A percentile compares a stretch with the other conserved stretches of the same genome.
phyloP scores from a whole-genome alignment of 2,888 invertebrate species.

The Synanthedon formicaeformis region DNA sequence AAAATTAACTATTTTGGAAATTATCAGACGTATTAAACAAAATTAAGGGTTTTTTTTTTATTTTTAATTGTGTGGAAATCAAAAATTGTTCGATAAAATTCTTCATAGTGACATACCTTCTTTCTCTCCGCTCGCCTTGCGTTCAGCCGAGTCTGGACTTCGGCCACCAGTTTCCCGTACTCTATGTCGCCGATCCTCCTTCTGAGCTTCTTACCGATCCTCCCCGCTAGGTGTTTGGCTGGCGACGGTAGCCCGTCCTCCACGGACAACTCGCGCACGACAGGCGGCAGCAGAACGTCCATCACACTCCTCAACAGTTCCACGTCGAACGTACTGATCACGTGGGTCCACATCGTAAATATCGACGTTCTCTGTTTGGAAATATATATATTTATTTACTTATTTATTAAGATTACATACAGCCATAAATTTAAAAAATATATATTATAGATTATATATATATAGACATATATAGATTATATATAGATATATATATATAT shows the following conservation, averaged over 20 bases:
- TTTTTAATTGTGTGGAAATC: no score
- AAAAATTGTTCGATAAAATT: no score
- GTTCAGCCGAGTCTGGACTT: slow-evolving; percentile 77
- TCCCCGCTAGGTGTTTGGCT: slow-evolving; percentile 76
- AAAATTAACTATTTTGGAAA: no score
- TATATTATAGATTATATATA: no score
- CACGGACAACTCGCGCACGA: slow-evolving; percentile 84
- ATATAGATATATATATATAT: no score
- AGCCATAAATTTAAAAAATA: no score
- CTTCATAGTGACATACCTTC: slow-evolving; percentile 43
- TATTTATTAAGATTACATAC: no score
- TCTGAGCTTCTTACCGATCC: slow-evolving; percentile 81
- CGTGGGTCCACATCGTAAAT: slow-evolving; percentile 86
- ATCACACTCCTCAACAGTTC: slow-evolving; percentile 72
- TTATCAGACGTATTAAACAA: no score
- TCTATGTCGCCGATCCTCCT: slow-evolving; percentile 80
- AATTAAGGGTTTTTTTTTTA: no score
- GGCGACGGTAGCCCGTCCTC: slow-evolving; percentile 74
- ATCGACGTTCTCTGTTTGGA: slow-evolving; percentile 77
- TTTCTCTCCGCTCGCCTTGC: slow-evolving; percentile 81
- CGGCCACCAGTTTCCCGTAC: slow-evolving; percentile 77
- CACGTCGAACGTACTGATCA: slow-evolving; percentile 74
- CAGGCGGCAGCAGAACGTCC: slow-evolving; percentile 77
- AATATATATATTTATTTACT: no score
- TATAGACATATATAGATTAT: no score